Base-by-base conservation (phyloP, 2,113 vertebrate genomes). In the Mesitornis unicolor region DNA sequence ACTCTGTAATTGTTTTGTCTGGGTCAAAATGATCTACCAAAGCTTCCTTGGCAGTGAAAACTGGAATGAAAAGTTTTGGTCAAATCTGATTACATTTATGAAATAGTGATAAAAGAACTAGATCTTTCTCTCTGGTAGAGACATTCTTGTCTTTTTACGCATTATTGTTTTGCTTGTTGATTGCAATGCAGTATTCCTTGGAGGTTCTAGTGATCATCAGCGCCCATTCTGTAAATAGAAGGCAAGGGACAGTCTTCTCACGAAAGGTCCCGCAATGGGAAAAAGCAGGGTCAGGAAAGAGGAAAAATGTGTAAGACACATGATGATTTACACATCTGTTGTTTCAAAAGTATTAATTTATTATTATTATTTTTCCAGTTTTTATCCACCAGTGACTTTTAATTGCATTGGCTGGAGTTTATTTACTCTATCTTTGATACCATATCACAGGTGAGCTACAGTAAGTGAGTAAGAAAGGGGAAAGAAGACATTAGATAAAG, bases 1-100 rank as follows among this genome's bases (percentile, higher is more conserved):
- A 70, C 70, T 86, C 63, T 77, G 50, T 85, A 90, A 95, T 93
- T 96, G 75, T 95, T 96, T 93, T 71, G 92, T 97, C 89, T 96
- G 87, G 84, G 87, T 89, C 89, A 94, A 89, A 91, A 80, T 45
- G 51, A 90, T 92, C 78, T 80, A 64, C 11, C 10, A 33, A 82
- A 71, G 1, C 51, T 92, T 80, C 36, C 40, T 69, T 90, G 93
- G 87, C 57, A 86, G 53, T 47, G 56, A 94, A 89, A 94, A 65
- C 18, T 12, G 1, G 0, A 88, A 91, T 54, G 63, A 96, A 93
- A 85, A 50, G 16, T n/a, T 80, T 68, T 57, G 13, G 7, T 83
- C 33, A 54, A 36, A 60, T 91, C n/a, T 67, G 36, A 45, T 76
- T 68, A 43, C 13, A 40, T 79, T 79, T 79, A 51, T 65, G 25